Conservation (phyloP, 2,113 vertebrate species). For the Nothocercus julius region DNA sequence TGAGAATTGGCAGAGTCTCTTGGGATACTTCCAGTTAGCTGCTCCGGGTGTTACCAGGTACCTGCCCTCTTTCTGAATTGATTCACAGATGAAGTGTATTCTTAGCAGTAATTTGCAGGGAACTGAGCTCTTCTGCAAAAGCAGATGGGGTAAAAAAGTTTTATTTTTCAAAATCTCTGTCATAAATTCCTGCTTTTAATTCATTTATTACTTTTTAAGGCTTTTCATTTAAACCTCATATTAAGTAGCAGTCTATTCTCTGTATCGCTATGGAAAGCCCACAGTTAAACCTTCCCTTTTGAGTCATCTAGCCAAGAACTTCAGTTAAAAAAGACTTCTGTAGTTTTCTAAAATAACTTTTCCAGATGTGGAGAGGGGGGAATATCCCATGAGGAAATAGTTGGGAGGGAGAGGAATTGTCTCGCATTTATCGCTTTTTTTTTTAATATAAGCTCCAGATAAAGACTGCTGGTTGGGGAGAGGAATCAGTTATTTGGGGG, state of each 20-base stretch:
- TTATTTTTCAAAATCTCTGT: neutral
- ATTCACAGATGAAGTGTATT: neutral
- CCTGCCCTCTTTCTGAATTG: conserved; percentile 34
- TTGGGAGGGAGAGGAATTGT: conserved; percentile 5
- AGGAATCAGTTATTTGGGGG: neutral
- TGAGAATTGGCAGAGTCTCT: neutral
- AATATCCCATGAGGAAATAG: conserved; percentile 3
- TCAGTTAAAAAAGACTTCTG: conserved; percentile 5
- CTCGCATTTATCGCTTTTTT: neutral
- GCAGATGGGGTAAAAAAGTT: neutral
- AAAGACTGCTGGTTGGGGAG: neutral
- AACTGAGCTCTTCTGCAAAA: conserved; percentile 15
- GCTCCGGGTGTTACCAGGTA: neutral
- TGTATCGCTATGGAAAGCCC: neutral
- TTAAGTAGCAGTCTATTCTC: neutral
- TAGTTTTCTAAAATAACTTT: conserved; percentile 55
- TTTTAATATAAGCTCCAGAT: neutral
- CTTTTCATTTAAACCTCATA: neutral
- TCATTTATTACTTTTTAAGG: neutral
- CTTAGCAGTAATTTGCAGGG: conserved; percentile 20
- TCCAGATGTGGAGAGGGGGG: conserved; percentile 51
- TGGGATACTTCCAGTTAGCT: conserved; percentile 1
- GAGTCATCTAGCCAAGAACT: neutral
- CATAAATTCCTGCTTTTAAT: neutral
- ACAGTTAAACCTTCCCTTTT: neutral